phyloP scores from a whole-genome alignment of 2,888 invertebrate genomes.

The Phyllotreta striolata region DNA sequence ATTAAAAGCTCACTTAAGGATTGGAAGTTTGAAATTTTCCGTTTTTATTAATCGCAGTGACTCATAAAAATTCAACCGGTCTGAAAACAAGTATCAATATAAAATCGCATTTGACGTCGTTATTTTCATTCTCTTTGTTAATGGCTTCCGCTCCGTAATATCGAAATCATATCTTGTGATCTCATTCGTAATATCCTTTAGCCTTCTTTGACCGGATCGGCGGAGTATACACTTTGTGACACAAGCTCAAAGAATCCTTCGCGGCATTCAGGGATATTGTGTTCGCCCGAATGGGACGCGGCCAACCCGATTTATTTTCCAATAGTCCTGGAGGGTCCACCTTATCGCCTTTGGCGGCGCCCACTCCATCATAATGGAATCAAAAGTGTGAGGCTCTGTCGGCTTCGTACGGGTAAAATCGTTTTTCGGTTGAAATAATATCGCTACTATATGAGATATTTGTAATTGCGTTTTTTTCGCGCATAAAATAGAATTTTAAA shows the following conservation, averaged over 20 bases:
- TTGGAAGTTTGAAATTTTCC: conserved; percentile 4
- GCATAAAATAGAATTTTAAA: neutral
- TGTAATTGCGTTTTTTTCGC: conserved; percentile 14
- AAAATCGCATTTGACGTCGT: conserved; percentile 47
- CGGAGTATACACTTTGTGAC: conserved; percentile 38
- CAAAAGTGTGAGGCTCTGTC: conserved; percentile 24
- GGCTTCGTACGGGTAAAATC: conserved; percentile 5
- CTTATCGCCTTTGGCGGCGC: conserved; percentile 41
- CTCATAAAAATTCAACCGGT: conserved; percentile 7
- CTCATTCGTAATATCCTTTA: conserved; percentile 51
- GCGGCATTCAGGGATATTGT: conserved; percentile 36
- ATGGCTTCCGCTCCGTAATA: conserved; percentile 50
- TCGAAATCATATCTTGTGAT: conserved; percentile 55
- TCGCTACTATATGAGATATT: conserved; percentile 23
- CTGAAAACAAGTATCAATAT: conserved; percentile 28
- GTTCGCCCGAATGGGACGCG: conserved; percentile 28
- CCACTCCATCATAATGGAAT: conserved; percentile 33
- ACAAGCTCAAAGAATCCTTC: conserved; percentile 40
- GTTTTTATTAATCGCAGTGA: conserved; percentile 2
- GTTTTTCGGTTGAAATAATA: conserved; percentile 22
- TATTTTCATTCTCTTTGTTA: conserved; percentile 54
- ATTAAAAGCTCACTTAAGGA: conserved; percentile 11
- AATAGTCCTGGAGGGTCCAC: conserved; percentile 37
- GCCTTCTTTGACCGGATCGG: conserved; percentile 49
- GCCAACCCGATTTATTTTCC: conserved; percentile 42